phyloP scores from a whole-genome alignment of 2,113 vertebrate species.

The Peromyscus maniculatus region DNA sequence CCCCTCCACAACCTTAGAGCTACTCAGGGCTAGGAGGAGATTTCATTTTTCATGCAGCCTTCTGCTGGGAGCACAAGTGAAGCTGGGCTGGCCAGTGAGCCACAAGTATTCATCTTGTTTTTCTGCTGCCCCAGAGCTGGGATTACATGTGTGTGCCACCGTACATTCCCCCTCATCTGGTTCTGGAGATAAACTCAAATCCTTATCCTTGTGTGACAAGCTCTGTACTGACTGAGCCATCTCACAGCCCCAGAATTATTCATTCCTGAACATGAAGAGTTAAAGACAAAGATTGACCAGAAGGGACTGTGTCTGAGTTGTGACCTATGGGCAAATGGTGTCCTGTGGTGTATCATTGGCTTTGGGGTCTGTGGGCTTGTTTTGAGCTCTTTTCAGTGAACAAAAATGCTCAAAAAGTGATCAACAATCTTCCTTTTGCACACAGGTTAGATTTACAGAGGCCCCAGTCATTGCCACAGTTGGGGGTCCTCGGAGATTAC shows the following conservation, averaged over 20 bases:
- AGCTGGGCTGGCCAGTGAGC: background rate
- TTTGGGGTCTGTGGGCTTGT: background rate
- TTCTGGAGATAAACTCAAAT: background rate
- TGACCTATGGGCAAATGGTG: background rate
- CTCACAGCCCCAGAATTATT: background rate
- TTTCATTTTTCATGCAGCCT: background rate
- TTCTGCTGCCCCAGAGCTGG: background rate
- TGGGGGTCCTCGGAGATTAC: background rate
- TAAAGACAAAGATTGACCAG: background rate
- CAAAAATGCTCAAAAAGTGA: background rate
- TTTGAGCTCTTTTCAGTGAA: background rate
- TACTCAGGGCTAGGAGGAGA: background rate
- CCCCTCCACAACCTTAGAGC: background rate
- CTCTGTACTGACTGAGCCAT: background rate
- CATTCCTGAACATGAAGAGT: background rate
- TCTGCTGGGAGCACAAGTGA: background rate
- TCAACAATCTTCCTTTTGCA: background rate
- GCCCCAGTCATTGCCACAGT: background rate
- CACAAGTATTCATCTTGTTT: background rate
- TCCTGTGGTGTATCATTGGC: background rate
- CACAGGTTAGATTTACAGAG: background rate
- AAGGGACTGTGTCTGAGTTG: background rate
- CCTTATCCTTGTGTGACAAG: background rate
- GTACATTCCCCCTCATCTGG: no score
- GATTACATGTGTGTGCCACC: no score